Percentiles rank a stretch among this genome's conserved stretches.
Evolutionary conservation across 2,797 vertebrate genomes (phyloP).

Genomic region (Pteronotus mesoamericanus): DNA sequence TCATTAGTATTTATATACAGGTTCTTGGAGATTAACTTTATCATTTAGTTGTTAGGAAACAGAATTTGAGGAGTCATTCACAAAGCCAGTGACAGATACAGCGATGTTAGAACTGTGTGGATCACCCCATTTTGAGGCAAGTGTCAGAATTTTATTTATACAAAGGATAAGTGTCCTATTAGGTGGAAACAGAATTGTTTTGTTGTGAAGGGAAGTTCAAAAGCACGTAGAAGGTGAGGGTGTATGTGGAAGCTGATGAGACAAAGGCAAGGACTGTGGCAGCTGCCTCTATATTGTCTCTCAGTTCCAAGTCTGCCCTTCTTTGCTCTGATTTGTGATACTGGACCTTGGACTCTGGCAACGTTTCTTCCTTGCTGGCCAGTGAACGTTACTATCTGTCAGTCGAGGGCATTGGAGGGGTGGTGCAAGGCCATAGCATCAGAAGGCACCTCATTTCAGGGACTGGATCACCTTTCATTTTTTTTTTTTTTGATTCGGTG

Average conservation of each 20-base stretch:
- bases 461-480: not conserved
- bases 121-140: not conserved
- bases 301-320: not conserved
- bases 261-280: not conserved
- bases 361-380: not conserved
- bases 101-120: not conserved
- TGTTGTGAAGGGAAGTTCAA: not conserved
- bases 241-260: not conserved
- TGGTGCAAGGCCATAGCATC: not conserved
- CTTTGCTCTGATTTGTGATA: not conserved
- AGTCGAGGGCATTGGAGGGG: not conserved
- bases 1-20: not conserved
- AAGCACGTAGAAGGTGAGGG: not conserved
- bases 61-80: not conserved
- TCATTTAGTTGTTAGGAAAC: not conserved
- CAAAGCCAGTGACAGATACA: not conserved
- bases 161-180: not conserved
- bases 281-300: not conserved
- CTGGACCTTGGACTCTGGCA: not conserved
- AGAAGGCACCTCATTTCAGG: not conserved
- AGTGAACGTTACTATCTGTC: not conserved
- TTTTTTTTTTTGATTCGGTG: not conserved
- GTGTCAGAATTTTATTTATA: not conserved
- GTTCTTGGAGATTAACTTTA: not conserved
- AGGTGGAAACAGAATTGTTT: not conserved